These are phyloP conservation scores for Disparrhopalites patrizii DNA, from an alignment of 2,888 invertebrate species.

Conservation along the genomic window DNA sequence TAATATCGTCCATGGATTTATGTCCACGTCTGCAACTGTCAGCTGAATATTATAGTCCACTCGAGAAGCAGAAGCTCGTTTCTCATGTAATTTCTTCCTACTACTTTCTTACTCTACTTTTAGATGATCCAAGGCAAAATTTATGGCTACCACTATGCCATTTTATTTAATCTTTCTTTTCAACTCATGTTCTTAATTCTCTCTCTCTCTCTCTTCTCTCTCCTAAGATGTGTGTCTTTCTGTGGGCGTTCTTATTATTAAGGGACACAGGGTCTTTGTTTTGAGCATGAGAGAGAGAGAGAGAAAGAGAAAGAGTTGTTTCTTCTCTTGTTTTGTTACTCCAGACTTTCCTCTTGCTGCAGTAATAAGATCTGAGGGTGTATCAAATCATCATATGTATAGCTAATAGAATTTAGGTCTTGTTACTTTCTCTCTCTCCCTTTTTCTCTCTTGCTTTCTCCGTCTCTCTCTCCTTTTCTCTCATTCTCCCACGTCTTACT, in stretches of 20 bases:
- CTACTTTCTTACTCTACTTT: slow-evolving; percentile 1
- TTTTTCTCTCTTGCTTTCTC: too few species aligned
- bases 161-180: slow-evolving; percentile 10
- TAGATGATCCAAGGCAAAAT: slow-evolving; percentile 12
- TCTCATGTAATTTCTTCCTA: slow-evolving; percentile 17
- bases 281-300: background rate
- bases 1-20: slow-evolving; percentile 15
- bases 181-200: slow-evolving; percentile 7
- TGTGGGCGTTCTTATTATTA: too few species aligned
- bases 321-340: background rate
- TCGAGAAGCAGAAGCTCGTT: slow-evolving; percentile 14
- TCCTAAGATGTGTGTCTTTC: background rate
- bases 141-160: slow-evolving; percentile 16
- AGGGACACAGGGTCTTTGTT: too few species aligned
- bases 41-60: slow-evolving; percentile 21
- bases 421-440: too few species aligned
- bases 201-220: background rate
- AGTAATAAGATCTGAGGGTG: too few species aligned
- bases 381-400: too few species aligned
- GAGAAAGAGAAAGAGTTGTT: background rate
- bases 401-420: too few species aligned
- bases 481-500: too few species aligned
- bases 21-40: slow-evolving; percentile 17
- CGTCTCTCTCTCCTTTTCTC: too few species aligned
- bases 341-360: too few species aligned